Base-by-base conservation (phyloP, 2,113 vertebrate species). In the Tiliqua scincoides region DNA sequence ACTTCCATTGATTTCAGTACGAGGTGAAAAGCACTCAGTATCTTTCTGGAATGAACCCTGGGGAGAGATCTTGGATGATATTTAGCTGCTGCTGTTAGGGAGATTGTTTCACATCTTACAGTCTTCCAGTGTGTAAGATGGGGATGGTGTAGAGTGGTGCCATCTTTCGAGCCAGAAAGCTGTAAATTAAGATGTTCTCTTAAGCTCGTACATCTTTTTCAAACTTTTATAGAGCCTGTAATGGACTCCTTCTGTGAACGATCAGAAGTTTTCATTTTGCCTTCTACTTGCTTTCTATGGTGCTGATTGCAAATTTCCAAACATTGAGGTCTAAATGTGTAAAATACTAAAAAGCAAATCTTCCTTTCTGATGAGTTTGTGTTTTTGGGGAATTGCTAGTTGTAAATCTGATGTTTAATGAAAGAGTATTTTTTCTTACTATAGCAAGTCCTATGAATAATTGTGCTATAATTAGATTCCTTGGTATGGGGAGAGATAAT, bases 371-470 rank as follows among this genome's bases (percentile, higher is more conserved):
- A 82, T 83, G 20, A 82, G 71, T 80, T 88, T 94, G 85, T 93
- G 85, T 93, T 74, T 93, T 95, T 92, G 90, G 75, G 62, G 76
- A 92, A 54, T 78, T 90, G 18, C 86, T 86, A 89, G 84, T 79
- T 86, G 87, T 90, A 89, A 92, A 89, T 86, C 89, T 91, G 91
- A 92, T 93, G 88, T 88, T 92, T 87, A 91, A 71, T 67, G 87
- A 85, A 91, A 94, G 92, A 88, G 75, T 80, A 91, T 91, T 78
- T 76, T 91, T n/a, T 85, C 84, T n/a, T n/a, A n/a, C n/a, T 37
- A 73, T 72, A 77, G 77, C 85, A 86, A 20, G 18, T 14, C n/a
- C 11, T 18, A 15, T 67, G 43, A 65, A 67, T 32, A 67, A 80
- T 25, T 48, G 65, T 80, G 17, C 70, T 37, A 30, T 71, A 71